Conservation (phyloP, 2,888 invertebrate genomes). For the Gandaritis pyraliata region DNA sequence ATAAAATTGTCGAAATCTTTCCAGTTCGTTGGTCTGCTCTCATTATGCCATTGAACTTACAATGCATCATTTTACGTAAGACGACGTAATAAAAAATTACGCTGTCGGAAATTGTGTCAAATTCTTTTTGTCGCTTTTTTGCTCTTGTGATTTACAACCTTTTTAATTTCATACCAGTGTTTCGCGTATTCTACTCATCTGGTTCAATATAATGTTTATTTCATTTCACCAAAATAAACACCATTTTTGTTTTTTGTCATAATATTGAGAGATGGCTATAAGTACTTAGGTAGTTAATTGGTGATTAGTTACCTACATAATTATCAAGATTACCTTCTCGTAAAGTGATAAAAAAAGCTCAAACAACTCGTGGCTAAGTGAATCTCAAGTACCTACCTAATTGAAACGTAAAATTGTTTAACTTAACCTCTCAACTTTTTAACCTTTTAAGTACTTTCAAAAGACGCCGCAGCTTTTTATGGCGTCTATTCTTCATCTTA, state of each 20-base stretch:
- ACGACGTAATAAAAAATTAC: slow-evolving; percentile 35
- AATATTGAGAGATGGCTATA: too few species aligned
- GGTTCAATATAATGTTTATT: too few species aligned
- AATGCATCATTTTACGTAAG: slow-evolving; percentile 38
- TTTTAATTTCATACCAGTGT: background rate
- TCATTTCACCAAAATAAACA: too few species aligned
- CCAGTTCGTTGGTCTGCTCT: slow-evolving; percentile 32
- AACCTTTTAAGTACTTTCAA: slow-evolving; percentile 4
- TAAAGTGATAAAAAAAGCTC: background rate
- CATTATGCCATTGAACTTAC: slow-evolving; percentile 42
- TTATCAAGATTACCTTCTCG: too few species aligned
- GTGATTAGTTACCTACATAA: too few species aligned
- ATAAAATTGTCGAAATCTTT: slow-evolving; percentile 23
- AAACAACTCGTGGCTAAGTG: slow-evolving; percentile 9
- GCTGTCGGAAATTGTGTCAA: slow-evolving; percentile 32
- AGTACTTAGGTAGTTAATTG: too few species aligned
- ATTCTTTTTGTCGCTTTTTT: slow-evolving; percentile 17
- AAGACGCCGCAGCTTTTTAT: slow-evolving; percentile 7
- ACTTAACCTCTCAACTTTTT: slow-evolving; percentile 7
- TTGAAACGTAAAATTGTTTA: slow-evolving; percentile 5
- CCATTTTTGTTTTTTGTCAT: too few species aligned
- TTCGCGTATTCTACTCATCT: background rate
- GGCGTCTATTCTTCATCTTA: slow-evolving; percentile 7
- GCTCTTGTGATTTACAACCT: background rate
- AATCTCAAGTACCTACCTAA: slow-evolving; percentile 7